phyloP scores from a whole-genome alignment of 2,113 vertebrate species.

The Odontophorus gujanensis region DNA sequence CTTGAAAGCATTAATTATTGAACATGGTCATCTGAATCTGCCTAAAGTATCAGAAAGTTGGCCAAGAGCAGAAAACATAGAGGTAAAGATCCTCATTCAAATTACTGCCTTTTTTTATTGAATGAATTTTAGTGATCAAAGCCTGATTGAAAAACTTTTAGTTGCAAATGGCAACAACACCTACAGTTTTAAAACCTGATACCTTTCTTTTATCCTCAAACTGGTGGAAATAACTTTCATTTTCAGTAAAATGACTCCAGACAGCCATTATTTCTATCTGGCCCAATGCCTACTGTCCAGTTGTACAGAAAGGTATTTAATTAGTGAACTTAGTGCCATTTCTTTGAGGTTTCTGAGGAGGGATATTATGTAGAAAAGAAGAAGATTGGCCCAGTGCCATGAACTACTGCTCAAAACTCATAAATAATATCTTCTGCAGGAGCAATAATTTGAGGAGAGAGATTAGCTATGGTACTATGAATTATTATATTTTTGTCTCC shows the following conservation, averaged over 20 bases:
- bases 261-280: background rate
- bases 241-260: conserved; percentile 26
- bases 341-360: conserved; percentile 37
- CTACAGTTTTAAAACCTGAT: background rate
- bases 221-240: conserved; percentile 18
- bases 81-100: background rate
- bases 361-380: background rate
- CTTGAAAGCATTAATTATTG: background rate
- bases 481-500: conserved; percentile 35
- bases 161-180: background rate
- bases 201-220: background rate
- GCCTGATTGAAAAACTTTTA: background rate
- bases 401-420: conserved; percentile 28
- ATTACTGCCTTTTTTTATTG: background rate
- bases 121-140: background rate
- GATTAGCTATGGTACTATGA: conserved; percentile 22
- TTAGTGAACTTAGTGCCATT: conserved; percentile 11
- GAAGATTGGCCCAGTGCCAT: conserved; percentile 6
- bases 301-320: background rate
- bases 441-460: conserved; percentile 27
- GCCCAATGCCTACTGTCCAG: background rate
- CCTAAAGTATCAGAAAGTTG: background rate
- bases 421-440: conserved; percentile 25
- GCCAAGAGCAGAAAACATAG: background rate
- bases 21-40: background rate